Conservation (phyloP, 2,113 vertebrate species). For the Jaculus jaculus region DNA sequence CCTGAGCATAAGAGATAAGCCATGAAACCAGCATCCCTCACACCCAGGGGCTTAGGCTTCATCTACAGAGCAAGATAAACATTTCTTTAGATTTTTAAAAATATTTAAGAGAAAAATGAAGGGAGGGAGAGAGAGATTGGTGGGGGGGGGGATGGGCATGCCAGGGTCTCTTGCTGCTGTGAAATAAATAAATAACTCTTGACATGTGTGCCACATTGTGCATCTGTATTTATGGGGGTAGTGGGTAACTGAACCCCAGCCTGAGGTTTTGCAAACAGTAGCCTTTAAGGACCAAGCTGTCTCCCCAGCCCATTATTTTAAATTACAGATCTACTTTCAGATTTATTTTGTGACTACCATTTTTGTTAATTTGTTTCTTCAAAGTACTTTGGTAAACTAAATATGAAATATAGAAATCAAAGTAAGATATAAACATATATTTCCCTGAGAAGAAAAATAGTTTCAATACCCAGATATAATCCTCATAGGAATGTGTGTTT, state of each 20-base stretch:
- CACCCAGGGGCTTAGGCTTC: background rate
- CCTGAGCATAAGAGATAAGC: background rate
- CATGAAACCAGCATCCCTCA: background rate
- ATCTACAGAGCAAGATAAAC: background rate
- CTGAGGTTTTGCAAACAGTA: too few species aligned
- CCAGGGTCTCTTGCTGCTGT: too few species aligned
- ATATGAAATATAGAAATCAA: background rate
- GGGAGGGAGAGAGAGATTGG: too few species aligned
- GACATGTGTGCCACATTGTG: too few species aligned
- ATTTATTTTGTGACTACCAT: background rate
- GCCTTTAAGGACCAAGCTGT: too few species aligned
- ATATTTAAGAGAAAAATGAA: too few species aligned
- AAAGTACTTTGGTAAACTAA: conserved; percentile 5
- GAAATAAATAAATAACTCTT: too few species aligned
- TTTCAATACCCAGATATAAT: background rate
- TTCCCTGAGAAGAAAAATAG: background rate
- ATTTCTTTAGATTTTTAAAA: background rate
- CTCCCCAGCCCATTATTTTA: too few species aligned
- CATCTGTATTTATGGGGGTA: too few species aligned
- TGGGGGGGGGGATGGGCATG: too few species aligned
- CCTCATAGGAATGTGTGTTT: background rate
- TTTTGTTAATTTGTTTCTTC: conserved; percentile 22
- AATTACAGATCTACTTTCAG: background rate
- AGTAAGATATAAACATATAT: background rate
- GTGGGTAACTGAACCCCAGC: too few species aligned